Conservation (phyloP, 2,888 invertebrate genomes). For the Spodoptera picta region DNA sequence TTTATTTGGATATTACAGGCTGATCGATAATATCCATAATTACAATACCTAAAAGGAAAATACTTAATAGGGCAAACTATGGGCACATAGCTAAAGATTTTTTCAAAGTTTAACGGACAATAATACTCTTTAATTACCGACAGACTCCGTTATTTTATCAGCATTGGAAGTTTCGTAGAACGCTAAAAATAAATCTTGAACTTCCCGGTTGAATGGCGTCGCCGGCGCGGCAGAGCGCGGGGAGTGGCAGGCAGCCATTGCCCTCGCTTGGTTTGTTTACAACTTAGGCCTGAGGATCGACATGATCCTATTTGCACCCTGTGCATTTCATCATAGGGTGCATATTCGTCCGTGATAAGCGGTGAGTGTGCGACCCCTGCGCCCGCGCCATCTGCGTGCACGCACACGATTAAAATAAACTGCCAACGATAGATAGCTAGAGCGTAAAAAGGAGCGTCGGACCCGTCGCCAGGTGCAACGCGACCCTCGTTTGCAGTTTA, state of each 20-base stretch:
- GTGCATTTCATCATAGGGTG: slow-evolving; percentile 70
- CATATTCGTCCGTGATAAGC: slow-evolving; percentile 64
- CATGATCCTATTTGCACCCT: slow-evolving; percentile 76
- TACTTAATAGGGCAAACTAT: no score
- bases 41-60: no score
- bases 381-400: slow-evolving; percentile 85
- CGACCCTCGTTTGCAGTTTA: slow-evolving; percentile 66
- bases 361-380: slow-evolving; percentile 70
- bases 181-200: slow-evolving; percentile 87
- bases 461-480: slow-evolving; percentile 79
- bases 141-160: slow-evolving; percentile 60
- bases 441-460: slow-evolving; percentile 75
- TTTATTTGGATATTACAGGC: no score
- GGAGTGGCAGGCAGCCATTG: slow-evolving; percentile 86
- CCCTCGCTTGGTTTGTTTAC: slow-evolving; percentile 88
- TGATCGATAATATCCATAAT: no score
- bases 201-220: slow-evolving; percentile 89
- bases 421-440: slow-evolving; percentile 78
- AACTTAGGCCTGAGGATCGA: slow-evolving; percentile 71
- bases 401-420: slow-evolving; percentile 85
- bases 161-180: slow-evolving; percentile 75
- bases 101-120: slow-evolving; percentile 6
- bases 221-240: slow-evolving; percentile 76
- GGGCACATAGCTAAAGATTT: background rate
- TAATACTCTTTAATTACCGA: slow-evolving; percentile 26